Evolutionary conservation across 1,140 invertebrate species (phyloP), one percentile per base, ranked within the genome.

Genomic region (Sinonovacula constricta): DNA sequence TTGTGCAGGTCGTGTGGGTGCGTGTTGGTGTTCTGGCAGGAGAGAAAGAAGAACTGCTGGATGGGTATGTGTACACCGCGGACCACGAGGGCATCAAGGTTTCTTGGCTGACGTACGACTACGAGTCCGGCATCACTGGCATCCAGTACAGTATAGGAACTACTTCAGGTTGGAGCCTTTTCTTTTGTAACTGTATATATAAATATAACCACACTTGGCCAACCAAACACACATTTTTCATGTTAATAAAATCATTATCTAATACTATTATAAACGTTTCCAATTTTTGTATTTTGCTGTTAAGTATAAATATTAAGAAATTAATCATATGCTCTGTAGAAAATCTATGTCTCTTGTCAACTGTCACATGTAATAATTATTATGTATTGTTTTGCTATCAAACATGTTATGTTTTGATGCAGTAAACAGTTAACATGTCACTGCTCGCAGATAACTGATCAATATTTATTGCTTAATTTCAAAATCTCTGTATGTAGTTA

Each of bases 91-190:
- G 83, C 22, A 87, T 86, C 53, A 78, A 82, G 53, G 82, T 70
- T 18, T 79, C 70, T 4, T 87, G 83, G 82, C 26, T 75, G 15
- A 78, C 75, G 26, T 54, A 14, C 10, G 86, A 87, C 75, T 45
- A 36, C 26, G 79, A 85, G 75, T 83, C 81, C 76, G 81, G 82
- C 15, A 77, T 87, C 28, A 39, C 24, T 4, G 15, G 31, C 10
- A 83, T 84, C 54, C 22, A 57, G 53, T 80, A 83, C 1, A 81
- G 82, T 24, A 80, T 87, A 18, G 86, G 86, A 31, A 85, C 77
- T 3, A 75, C 66, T 34, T 31, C 72, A 81, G 80, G 84, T 84
- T 24, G n/a, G n/a, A n/a, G n/a, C n/a, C n/a, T n/a, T n/a, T n/a
- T n/a, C n/a, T n/a, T n/a, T n/a, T n/a, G n/a, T n/a, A n/a, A n/a